Evolutionary conservation across 2,888 invertebrate genomes (phyloP).

Genomic region (Melinaea menophilus): DNA sequence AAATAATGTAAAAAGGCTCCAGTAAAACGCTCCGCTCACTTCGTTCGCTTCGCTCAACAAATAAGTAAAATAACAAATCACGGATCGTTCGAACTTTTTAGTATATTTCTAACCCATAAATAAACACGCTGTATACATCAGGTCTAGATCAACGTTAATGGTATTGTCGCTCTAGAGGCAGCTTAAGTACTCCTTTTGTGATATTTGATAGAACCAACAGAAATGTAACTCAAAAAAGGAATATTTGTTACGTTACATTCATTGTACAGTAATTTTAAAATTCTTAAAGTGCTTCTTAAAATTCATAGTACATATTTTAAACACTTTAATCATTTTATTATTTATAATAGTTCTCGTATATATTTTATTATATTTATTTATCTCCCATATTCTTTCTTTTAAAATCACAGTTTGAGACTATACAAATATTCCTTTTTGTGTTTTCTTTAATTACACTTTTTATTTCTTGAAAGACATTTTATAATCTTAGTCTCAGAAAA

Average conservation of each 20-base stretch:
- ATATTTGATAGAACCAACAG: not conserved
- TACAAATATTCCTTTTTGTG: not conserved
- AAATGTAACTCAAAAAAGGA: not conserved
- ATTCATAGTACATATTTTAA: too few relatives aligned
- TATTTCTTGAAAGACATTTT: constrained; percentile 19
- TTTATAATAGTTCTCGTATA: too few relatives aligned
- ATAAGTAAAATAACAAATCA: too few relatives aligned
- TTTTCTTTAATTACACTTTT: constrained; percentile 15
- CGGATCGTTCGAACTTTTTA: not conserved
- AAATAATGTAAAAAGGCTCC: too few relatives aligned
- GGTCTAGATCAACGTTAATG: not conserved
- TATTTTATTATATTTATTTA: too few relatives aligned
- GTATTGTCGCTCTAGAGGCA: not conserved
- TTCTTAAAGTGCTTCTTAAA: too few relatives aligned
- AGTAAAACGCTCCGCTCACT: too few relatives aligned
- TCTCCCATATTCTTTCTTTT: not conserved
- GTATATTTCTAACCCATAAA: not conserved
- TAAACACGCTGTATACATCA: not conserved
- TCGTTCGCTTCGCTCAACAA: too few relatives aligned
- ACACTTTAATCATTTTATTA: too few relatives aligned
- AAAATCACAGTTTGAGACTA: not conserved
- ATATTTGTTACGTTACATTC: too few relatives aligned
- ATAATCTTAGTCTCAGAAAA: constrained; percentile 17
- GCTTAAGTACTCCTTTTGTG: not conserved
- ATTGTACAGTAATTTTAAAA: too few relatives aligned